A percentile compares a stretch with the other conserved stretches of the same genome.
These are phyloP conservation scores for Clarias batrachus DNA, from an alignment of 2,113 vertebrate species.

Conservation along the genomic window DNA sequence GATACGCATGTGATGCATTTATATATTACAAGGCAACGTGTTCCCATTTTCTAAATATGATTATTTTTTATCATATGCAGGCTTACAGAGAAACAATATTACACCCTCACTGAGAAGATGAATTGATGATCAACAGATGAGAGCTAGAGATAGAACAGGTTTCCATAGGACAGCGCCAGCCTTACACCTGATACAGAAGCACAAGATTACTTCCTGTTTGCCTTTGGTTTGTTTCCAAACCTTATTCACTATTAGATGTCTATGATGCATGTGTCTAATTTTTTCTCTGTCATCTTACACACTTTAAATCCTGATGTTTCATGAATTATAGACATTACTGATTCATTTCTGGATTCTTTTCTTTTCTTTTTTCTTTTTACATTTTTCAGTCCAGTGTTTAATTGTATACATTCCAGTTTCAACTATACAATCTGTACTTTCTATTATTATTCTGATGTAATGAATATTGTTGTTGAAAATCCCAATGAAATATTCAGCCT, in stretches of 20 bases:
- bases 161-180: neutral
- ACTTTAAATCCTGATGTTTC: neutral
- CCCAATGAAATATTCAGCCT: neutral
- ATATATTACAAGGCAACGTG: constrained; percentile 1
- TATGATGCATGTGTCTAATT: neutral
- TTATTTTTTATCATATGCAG: constrained; percentile 2
- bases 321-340: neutral
- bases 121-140: constrained; percentile 6
- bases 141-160: neutral
- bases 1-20: constrained; percentile 12
- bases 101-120: constrained; percentile 2
- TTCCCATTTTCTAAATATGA: neutral
- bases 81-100: constrained; percentile 8
- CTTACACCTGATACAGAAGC: neutral
- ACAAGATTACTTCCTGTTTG: neutral
- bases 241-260: neutral
- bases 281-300: neutral
- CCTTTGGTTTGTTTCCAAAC: neutral
- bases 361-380: neutral
- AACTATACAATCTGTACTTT: neutral
- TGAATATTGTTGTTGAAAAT: neutral
- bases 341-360: neutral
- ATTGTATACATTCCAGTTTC: neutral
- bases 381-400: neutral
- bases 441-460: neutral